phyloP scores from a whole-genome alignment of 2,888 invertebrate species.

The Polydesmus complanatus region DNA sequence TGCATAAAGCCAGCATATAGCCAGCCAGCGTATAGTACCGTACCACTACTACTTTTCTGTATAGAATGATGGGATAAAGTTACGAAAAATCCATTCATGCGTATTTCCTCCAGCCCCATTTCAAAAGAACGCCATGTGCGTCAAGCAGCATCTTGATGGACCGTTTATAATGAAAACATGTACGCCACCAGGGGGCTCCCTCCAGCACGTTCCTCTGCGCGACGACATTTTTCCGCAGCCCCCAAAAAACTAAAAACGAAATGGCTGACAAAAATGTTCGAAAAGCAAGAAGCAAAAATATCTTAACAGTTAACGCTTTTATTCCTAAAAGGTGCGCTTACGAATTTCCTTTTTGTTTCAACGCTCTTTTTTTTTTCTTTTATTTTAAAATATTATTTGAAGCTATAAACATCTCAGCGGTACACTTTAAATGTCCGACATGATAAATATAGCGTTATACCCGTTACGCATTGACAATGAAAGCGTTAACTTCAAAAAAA shows the following conservation, averaged over 20 bases:
- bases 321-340: neutral
- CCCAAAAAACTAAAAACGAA: too few relatives aligned
- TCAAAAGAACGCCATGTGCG: neutral
- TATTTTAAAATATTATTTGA: neutral
- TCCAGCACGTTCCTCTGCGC: neutral
- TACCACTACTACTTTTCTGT: too few relatives aligned
- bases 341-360: too few relatives aligned
- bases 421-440: neutral
- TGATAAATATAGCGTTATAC: neutral
- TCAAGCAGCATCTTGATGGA: neutral
- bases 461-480: neutral
- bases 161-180: neutral
- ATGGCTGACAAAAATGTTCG: too few relatives aligned
- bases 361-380: neutral
- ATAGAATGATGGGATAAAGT: too few relatives aligned
- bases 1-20: too few relatives aligned
- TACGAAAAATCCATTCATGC: neutral
- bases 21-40: too few relatives aligned
- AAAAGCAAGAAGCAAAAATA: too few relatives aligned
- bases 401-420: neutral
- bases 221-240: too few relatives aligned
- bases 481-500: neutral
- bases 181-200: neutral
- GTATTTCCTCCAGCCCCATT: neutral
- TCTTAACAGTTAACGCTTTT: neutral